phyloP scores from a whole-genome alignment of 2,888 invertebrate genomes.

The Orthonevra nobilis region DNA sequence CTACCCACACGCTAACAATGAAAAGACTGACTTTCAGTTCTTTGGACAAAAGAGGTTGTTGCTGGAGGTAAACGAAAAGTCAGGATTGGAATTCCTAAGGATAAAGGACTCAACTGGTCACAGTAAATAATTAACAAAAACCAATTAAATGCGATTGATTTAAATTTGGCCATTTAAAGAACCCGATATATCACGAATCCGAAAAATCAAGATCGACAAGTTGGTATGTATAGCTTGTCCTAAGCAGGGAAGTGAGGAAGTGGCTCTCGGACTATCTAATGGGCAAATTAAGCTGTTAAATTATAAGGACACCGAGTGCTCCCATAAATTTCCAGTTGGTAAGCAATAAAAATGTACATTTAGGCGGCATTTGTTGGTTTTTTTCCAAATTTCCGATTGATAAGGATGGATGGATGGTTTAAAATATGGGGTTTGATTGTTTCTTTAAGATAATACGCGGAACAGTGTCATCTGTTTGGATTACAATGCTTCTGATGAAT shows the following conservation, averaged over 20 bases:
- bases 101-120: conserved; percentile 74
- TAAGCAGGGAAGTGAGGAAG: conserved; percentile 76
- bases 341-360: too few relatives aligned
- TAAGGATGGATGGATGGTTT: background rate
- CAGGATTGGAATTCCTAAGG: conserved; percentile 77
- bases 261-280: conserved; percentile 77
- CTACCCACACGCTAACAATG: conserved; percentile 76
- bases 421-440: too few relatives aligned
- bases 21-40: conserved; percentile 78
- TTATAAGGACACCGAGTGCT: conserved; percentile 74
- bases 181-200: conserved; percentile 75
- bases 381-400: too few relatives aligned
- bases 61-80: conserved; percentile 77
- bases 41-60: conserved; percentile 76
- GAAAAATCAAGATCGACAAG: conserved; percentile 77
- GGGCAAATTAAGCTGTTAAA: conserved; percentile 77
- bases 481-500: conserved; percentile 78
- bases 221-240: conserved; percentile 77
- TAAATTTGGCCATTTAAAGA: conserved; percentile 61
- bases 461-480: conserved; percentile 77
- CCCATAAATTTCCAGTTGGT: conserved; percentile 77
- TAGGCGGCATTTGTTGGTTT: too few relatives aligned
- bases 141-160: background rate
- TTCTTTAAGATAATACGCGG: conserved; percentile 73
- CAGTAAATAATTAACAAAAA: conserved; percentile 62